Evolutionary conservation across 2,797 vertebrate species (phyloP).

Genomic region (Garrulus glandarius): DNA sequence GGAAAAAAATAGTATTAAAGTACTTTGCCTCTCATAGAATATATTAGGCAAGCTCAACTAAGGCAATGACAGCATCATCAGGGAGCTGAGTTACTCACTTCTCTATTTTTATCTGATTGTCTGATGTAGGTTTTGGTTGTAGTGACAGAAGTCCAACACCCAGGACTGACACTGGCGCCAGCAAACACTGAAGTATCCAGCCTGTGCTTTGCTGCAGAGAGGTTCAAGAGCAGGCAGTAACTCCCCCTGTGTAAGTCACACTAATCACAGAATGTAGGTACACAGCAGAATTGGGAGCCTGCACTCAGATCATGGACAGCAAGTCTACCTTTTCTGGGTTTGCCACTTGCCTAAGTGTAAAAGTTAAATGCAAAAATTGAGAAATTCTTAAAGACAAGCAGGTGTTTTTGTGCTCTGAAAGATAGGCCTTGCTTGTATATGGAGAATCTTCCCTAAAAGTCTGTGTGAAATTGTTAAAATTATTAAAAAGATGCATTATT

Average conservation of each 20-base stretch:
- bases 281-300: background rate
- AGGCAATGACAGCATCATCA: background rate
- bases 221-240: background rate
- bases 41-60: background rate
- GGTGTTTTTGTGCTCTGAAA: background rate
- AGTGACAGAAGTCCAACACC: background rate
- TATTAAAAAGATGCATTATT: background rate
- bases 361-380: background rate
- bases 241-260: background rate
- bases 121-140: background rate
- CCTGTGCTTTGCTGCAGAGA: background rate
- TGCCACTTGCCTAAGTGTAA: background rate
- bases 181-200: background rate
- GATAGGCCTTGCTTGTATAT: accelerated
- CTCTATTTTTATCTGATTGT: background rate
- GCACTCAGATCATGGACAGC: background rate
- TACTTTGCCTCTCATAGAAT: background rate
- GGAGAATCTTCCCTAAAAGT: background rate
- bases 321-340: background rate
- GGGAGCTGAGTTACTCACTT: background rate
- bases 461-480: background rate
- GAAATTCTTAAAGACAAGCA: background rate
- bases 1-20: background rate
- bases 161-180: background rate
- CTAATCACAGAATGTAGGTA: background rate